These are phyloP conservation scores for Phrynosoma blainvillii DNA, from an alignment of 2,113 vertebrate species.

Conservation along the genomic window DNA sequence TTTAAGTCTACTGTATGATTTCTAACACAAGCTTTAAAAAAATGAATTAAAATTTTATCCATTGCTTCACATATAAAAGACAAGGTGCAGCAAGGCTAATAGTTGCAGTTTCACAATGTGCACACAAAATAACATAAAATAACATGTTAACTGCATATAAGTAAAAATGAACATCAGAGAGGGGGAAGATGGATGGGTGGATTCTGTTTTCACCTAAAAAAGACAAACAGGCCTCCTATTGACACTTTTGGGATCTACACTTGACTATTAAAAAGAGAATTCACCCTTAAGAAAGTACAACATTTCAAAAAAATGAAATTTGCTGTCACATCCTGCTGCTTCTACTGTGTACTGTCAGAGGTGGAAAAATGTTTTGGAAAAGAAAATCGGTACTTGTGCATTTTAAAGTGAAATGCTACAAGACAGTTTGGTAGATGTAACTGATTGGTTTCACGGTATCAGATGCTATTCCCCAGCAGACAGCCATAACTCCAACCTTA, in stretches of 20 bases:
- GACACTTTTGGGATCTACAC: not conserved
- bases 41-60: too few relatives aligned
- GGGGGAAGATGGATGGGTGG: not conserved
- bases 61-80: too few relatives aligned
- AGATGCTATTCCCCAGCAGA: slow-evolving; percentile 33
- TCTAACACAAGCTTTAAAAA: too few relatives aligned
- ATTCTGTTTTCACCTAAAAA: not conserved
- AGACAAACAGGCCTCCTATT: accelerated
- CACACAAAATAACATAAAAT: not conserved
- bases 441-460: slow-evolving; percentile 41
- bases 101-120: not conserved
- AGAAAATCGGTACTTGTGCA: slow-evolving; percentile 58
- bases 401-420: slow-evolving; percentile 56
- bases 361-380: slow-evolving; percentile 62
- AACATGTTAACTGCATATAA: not conserved
- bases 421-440: slow-evolving; percentile 56
- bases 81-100: too few relatives aligned
- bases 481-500: slow-evolving; percentile 16
- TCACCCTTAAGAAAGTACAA: slow-evolving; percentile 5
- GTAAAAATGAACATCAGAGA: not conserved
- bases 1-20: too few relatives aligned
- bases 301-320: slow-evolving; percentile 34
- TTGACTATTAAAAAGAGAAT: accelerated
- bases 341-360: slow-evolving; percentile 54
- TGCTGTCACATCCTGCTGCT: slow-evolving; percentile 40